Evolutionary conservation across 2,888 invertebrate species (phyloP), one percentile per base, ranked within the genome.

Genomic region (Phalera bucephala): DNA sequence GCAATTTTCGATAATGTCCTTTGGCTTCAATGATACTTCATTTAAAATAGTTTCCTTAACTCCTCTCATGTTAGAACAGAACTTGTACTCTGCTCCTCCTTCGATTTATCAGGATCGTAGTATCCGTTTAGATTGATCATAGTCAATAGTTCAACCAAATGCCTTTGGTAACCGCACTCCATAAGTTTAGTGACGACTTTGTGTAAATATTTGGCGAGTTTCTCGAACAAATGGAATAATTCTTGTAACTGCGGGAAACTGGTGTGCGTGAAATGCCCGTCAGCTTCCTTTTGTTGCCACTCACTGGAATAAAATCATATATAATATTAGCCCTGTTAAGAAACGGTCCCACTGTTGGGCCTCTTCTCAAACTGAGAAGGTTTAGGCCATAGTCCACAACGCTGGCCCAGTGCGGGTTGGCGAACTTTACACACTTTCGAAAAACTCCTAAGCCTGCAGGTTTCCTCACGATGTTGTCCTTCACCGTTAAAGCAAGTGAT

Each of bases 81-180:
- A 43, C 69, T 79, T 1, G 45, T 49, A 42, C 73, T 80, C 4
- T 40, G 39, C 0, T 77, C 79, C 1, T 78, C 77, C 42, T 72
- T 81, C 0, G 74, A 58, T n/a, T 56, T 76, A 0, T 83, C 77
- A 0, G 73, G 69, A 15, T 86, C 77, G 40, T 92, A 93, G 64
- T 91, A 92, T 23, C 90, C 87, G 64, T 94, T 94, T 37, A 93
- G 82, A 58, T 94, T 93, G 33, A 94, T 85, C 80, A 93, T 91
- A 39, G 93, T 92, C 1, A 94, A 72, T 30, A 94, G 80, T 49
- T 94, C 93, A 14, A 91, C 88, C 21, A 94, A 69, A 69, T 93
- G 93, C 0, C 93, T 91, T 57, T 94, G 93, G 63, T 93, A 94
- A 0, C 94, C 94, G 47, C 91, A 91, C 44, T 91, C 92, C 53